Evolutionary conservation across 1,140 invertebrate genomes (phyloP), one percentile per base, ranked within the genome.

Genomic region (Zophobas morio): DNA sequence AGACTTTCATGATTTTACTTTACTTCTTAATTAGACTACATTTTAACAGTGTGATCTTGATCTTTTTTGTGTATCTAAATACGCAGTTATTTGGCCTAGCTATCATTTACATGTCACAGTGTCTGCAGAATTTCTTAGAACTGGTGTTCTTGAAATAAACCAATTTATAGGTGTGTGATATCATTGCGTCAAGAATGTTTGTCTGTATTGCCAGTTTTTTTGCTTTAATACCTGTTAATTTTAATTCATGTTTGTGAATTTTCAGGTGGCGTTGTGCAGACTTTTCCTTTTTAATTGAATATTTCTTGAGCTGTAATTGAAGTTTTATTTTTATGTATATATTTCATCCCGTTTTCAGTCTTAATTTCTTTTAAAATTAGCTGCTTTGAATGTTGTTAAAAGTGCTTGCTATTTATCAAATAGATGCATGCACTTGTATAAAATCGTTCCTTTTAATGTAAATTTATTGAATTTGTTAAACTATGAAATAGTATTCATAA

Each of bases 241-340:
- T 74, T 35, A 74, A 57, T 74, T 74, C 33, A 47, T 57, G 56
- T 57, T 77, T 60, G 56, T 74, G 53, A 34, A 53, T 78, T 78
- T 80, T 75, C 79, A 80, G 79, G 76, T 80, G 70, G 54, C 53
- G 60, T 75, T 60, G 37, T 47, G 46, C 53, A 79, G n/a, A 60
- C 8, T 60, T 47, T 75, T 70, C 66, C 49, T 71, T 74, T 53
- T 77, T 57, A 54, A 75, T 75, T 74, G 49, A 54, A 63, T 8
- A 63, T 74, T 66, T 75, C 49, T 54, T 78, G 74, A 82, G 82
- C 82, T 83, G 82, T 83, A 83, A 83, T 83, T 83, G 82, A 83
- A 83, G 81, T 83, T 82, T 71, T 78, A 36, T 54, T 73, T 73
- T 72, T 73, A 37, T 77, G 74, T 75, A 20, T 57, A 56, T n/a